Conservation (phyloP, 2,113 vertebrate species). For the Hippolais icterina region DNA sequence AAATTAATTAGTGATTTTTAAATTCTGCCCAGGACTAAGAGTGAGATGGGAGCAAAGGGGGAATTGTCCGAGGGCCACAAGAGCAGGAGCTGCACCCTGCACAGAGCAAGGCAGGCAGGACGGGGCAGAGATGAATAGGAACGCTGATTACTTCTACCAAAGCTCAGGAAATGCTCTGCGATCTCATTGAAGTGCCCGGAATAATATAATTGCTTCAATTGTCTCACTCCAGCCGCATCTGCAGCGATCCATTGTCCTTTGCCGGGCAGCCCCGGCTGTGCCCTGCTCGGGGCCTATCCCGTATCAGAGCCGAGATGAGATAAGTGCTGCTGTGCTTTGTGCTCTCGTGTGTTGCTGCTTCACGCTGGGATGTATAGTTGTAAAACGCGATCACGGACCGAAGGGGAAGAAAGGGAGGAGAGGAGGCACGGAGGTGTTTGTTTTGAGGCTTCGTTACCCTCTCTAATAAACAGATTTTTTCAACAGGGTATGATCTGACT, state of each 20-base stretch:
- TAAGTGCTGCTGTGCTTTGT: conserved; percentile 33
- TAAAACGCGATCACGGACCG: not conserved
- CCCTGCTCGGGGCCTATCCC: not conserved
- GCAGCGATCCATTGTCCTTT: conserved; percentile 17
- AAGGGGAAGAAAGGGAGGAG: not conserved
- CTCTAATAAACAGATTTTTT: not conserved
- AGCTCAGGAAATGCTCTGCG: not conserved
- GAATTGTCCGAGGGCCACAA: not conserved
- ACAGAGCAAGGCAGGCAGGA: not conserved
- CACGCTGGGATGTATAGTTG: not conserved
- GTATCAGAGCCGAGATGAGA: not conserved
- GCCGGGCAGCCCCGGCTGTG: not conserved
- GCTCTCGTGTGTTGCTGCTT: not conserved
- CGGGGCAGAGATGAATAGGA: not conserved
- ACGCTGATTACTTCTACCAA: not conserved
- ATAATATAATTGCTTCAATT: conserved; percentile 26
- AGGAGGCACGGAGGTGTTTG: not conserved
- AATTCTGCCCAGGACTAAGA: not conserved
- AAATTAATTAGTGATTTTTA: not conserved
- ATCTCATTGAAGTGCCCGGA: not conserved
- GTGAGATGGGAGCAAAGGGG: not conserved
- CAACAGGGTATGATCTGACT: not conserved
- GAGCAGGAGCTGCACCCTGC: not conserved
- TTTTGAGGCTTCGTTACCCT: not conserved
- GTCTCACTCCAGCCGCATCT: conserved; percentile 19